phyloP scores from a whole-genome alignment of 2,888 invertebrate species.

The Epinotia demarniana region DNA sequence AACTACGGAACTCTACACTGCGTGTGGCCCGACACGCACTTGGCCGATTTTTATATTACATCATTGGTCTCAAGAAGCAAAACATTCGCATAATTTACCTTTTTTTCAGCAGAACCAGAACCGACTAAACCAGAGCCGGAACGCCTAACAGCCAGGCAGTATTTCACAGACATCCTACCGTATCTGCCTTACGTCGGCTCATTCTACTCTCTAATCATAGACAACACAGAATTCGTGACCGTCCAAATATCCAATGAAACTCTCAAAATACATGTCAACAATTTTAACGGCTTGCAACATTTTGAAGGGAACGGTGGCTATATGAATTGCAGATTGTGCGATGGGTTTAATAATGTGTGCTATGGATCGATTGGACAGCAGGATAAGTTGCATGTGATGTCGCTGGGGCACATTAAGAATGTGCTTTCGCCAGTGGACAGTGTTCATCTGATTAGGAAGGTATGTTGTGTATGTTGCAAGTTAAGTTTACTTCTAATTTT shows the following conservation, averaged over 20 bases:
- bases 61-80: too few species aligned
- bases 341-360: background rate
- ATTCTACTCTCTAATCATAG: background rate
- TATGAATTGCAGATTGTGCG: conserved; percentile 6
- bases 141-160: conserved; percentile 15
- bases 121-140: background rate
- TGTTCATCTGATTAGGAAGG: conserved; percentile 21
- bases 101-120: conserved; percentile 10
- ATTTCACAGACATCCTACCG: conserved; percentile 14
- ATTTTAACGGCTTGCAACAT: background rate
- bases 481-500: too few species aligned
- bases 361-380: background rate
- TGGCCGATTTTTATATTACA: too few species aligned
- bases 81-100: too few species aligned
- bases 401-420: conserved; percentile 14
- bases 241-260: conserved; percentile 8
- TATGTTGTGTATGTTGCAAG: background rate
- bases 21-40: too few species aligned
- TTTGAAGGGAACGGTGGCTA: background rate
- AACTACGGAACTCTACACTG: too few species aligned
- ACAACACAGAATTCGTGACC: conserved; percentile 9
- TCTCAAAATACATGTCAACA: conserved; percentile 14
- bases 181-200: conserved; percentile 3
- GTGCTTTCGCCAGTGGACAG: background rate
- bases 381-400: conserved; percentile 11